These are phyloP conservation scores for Clangula hyemalis DNA, from an alignment of 2,797 vertebrate genomes.

Conservation along the genomic window DNA sequence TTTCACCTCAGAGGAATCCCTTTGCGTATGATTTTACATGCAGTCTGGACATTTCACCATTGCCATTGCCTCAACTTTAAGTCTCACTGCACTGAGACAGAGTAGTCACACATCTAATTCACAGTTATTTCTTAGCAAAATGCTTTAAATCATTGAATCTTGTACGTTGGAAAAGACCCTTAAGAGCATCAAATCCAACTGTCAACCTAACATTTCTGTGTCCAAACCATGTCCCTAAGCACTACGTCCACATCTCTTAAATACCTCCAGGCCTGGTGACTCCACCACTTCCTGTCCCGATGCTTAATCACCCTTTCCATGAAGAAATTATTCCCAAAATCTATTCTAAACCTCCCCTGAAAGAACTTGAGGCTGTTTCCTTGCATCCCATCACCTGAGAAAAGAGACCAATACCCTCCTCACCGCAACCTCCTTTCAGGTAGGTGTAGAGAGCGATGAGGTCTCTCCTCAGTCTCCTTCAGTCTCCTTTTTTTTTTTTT, in stretches of 20 bases:
- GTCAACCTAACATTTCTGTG: not conserved
- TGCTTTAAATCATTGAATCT: not conserved
- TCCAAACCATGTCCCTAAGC: not conserved
- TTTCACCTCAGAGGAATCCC: not conserved
- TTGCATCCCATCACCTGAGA: not conserved
- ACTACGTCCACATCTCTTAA: not conserved
- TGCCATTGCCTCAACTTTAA: not conserved
- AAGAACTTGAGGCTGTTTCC: not conserved
- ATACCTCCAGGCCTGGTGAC: not conserved
- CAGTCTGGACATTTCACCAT: not conserved
- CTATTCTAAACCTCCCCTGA: not conserved
- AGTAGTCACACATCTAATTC: not conserved
- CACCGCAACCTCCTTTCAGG: not conserved
- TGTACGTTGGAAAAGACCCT: not conserved
- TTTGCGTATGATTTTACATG: not conserved
- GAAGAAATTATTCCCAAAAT: not conserved
- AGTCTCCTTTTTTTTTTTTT: no score
- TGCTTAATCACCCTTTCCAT: not conserved
- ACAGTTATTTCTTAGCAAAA: not conserved
- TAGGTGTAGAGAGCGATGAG: not conserved
- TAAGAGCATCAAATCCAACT: not conserved
- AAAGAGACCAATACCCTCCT: not conserved
- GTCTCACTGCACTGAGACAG: not conserved
- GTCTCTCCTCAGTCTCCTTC: not conserved
- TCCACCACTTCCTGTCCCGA: not conserved